Evolutionary conservation across 1,140 invertebrate species (phyloP), one percentile per base, ranked within the genome.

Genomic region (Oryctes rhinoceros): DNA sequence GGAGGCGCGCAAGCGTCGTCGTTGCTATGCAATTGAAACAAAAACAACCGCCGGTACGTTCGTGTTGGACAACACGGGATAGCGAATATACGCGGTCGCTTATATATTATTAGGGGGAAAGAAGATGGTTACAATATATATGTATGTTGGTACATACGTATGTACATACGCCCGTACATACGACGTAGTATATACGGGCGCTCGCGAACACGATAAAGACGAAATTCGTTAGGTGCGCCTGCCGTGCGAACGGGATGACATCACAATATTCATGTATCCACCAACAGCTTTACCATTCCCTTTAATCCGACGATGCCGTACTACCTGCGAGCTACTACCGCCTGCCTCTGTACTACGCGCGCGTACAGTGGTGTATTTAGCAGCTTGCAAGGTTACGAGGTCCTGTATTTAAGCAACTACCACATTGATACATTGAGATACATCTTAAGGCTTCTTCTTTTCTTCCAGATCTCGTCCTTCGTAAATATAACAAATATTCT

Each of bases 21-120:
- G 65, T 71, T 71, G 65, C 65, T 71, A 71, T 71, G 65, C 65
- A 71, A 71, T 71, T 71, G 65, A 18, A 71, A 71, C 65, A 71
- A 71, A 71, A 71, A 71, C 65, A 71, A 71, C 65, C 65, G 65
- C 65, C 65, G 15, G 65, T 71, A 71, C 65, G 20, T 71, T 24
- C 18, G 20, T 24, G 65, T 71, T 71, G 35, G 65, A 71, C 65
- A 71, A 71, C 65, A 71, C 65, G 65, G 65, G 65, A 71, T 71
- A 24, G 65, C 65, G 65, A 71, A 71, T 71, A 71, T 71, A 71
- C 35, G 35, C 35, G 35, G 20, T 30, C 11, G 65, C 65, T 30
- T 71, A 71, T 71, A 71, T 71, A 71, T 35, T 71, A 71, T 71
- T 71, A 71, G 65, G 65, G 65, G 65, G 65, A 71, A 24, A 71